Conservation (phyloP, 2,113 vertebrate species). For the Lepisosteus oculatus region DNA sequence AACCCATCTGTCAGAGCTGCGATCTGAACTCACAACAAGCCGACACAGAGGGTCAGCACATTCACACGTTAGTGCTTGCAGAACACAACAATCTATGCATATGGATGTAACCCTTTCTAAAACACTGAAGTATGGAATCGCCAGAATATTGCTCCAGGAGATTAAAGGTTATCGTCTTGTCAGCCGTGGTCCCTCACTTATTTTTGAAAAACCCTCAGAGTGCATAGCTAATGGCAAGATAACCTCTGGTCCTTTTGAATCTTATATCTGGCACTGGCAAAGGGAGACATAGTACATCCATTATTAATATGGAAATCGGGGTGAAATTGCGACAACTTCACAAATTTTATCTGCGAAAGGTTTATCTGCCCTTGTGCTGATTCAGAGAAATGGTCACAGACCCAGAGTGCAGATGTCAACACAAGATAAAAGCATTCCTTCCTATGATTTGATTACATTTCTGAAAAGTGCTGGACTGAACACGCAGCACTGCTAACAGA, state of each 20-base stretch:
- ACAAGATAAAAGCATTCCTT: constrained; percentile 22
- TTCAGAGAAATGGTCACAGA: constrained; percentile 21
- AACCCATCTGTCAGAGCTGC: neutral
- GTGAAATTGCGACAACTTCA: constrained; percentile 35
- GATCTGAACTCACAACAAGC: constrained; percentile 1
- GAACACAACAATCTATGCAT: neutral
- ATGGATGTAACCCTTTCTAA: constrained; percentile 2
- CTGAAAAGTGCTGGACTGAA: neutral
- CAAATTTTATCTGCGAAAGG: constrained; percentile 41
- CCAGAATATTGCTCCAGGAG: constrained; percentile 12
- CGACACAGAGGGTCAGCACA: neutral
- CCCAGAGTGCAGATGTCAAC: constrained; percentile 22
- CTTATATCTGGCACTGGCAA: constrained; percentile 28
- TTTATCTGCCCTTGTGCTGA: constrained; percentile 24
- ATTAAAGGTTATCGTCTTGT: constrained; percentile 22
- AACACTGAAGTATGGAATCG: neutral
- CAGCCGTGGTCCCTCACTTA: constrained; percentile 17
- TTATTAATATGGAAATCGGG: constrained; percentile 46
- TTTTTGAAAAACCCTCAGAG: constrained; percentile 23
- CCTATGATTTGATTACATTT: constrained; percentile 15
- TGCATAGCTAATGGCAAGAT: constrained; percentile 36
- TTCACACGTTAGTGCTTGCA: neutral
- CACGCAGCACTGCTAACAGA: neutral
- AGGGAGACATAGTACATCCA: constrained; percentile 30
- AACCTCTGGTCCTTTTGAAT: constrained; percentile 28